Evolutionary conservation across 2,797 vertebrate species (phyloP).

Genomic region (Pyrocephalus nanus): DNA sequence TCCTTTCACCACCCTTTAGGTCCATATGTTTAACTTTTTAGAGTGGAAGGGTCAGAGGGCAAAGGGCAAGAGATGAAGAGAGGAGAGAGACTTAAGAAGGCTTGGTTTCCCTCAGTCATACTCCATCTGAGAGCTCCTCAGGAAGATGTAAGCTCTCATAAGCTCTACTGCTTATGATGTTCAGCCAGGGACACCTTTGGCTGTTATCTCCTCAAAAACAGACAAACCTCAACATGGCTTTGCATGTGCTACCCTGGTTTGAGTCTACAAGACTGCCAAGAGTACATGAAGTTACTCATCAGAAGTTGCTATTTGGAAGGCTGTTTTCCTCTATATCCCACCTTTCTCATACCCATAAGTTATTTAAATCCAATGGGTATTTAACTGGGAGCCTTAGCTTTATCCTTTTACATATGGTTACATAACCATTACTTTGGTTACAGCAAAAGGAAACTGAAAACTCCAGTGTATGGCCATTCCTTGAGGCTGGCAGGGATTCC

Average conservation of each 20-base stretch:
- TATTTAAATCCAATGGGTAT: neutral
- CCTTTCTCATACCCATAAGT: neutral
- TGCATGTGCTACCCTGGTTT: neutral
- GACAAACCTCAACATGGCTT: neutral
- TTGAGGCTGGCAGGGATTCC: neutral
- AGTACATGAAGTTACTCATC: neutral
- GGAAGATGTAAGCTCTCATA: neutral
- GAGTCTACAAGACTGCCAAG: neutral
- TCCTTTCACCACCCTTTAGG: neutral
- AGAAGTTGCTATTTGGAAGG: neutral
- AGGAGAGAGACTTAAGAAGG: neutral
- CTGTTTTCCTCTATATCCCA: neutral
- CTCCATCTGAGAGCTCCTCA: neutral
- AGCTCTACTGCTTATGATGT: neutral
- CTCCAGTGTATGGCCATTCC: fast-evolving
- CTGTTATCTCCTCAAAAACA: neutral
- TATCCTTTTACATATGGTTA: neutral
- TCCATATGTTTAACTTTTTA: neutral
- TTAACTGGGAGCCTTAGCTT: neutral
- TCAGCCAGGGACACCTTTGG: neutral
- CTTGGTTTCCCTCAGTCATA: neutral
- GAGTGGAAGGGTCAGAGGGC: neutral
- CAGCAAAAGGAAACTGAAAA: neutral
- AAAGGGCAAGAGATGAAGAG: neutral
- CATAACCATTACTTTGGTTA: neutral